Evolutionary conservation across 2,797 vertebrate genomes (phyloP), one percentile per base, ranked within the genome.

Genomic region (Nasua narica): DNA sequence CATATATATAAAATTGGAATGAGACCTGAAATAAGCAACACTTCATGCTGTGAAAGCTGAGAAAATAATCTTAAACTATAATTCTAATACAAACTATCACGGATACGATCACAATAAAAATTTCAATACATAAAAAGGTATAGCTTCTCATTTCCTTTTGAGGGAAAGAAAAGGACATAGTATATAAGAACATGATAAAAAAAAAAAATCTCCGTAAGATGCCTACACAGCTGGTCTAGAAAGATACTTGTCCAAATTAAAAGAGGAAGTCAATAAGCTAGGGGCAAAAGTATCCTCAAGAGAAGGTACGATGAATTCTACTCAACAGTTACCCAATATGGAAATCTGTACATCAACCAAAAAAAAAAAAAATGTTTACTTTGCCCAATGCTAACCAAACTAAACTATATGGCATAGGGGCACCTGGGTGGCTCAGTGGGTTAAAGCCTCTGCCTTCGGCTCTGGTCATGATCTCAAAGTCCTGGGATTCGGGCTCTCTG

Each of bases 241-340:
- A 97, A 91, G 76, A 91, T 69, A 19, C 23, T n/a, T 12, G 14
- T 50, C 40, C 43, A 78, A 92, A 95, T 86, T 88, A 95, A 69
- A 96, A 81, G 16, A 94, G 79, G 60, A 94, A 93, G 13, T 96
- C 74, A 87, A 16, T 52, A 40, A 77, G 62, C 67, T 81, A 50
- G 25, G 29, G 83, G 7, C 11, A 95, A 96, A 95, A 94, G 79
- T 54, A 96, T 70, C 11, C 65, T 79, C 50, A 76, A 50, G 5
- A 69, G 32, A 90, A 94, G 35, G 56, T 91, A 79, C 4, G 19
- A 40, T 23, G 2, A 12, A 81, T 69, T 72, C 23, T 1, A 54
- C n/a, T 79, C n/a, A 87, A 48, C 5, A 83, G 13, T 72, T 46
- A 58, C 2, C 4, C 40, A 81, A 21, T 58, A 7, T 15, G 62